Percentiles rank a stretch among this genome's conserved stretches.
Evolutionary conservation across 2,888 invertebrate species (phyloP).

Genomic region (Drosophila koepferae): DNA sequence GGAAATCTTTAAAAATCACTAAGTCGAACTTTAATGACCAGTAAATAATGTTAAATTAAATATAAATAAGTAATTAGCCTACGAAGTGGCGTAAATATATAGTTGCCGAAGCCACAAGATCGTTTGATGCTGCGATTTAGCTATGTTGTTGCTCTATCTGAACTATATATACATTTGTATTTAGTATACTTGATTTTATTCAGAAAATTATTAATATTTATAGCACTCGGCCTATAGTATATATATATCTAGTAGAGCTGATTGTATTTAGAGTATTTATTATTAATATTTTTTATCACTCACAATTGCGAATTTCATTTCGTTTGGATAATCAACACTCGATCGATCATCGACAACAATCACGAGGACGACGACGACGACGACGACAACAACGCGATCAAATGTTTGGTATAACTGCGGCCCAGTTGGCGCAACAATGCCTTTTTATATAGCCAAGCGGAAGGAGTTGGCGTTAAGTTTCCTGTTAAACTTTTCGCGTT

Average conservation of each 20-base stretch:
- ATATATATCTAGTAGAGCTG: not conserved
- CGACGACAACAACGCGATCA: slow-evolving; percentile 62
- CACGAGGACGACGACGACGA: slow-evolving; percentile 20
- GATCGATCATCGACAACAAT: slow-evolving; percentile 36
- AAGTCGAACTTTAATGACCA: too few relatives aligned
- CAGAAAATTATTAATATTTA: not conserved
- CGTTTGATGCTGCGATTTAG: not conserved
- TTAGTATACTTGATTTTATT: not conserved
- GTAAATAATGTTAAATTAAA: too few relatives aligned
- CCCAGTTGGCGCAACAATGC: slow-evolving; percentile 63
- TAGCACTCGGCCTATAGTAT: not conserved
- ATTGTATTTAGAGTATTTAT: slow-evolving; percentile 5
- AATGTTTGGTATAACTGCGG: slow-evolving; percentile 67
- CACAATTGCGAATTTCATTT: slow-evolving; percentile 70
- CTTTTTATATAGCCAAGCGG: slow-evolving; percentile 79
- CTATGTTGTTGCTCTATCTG: not conserved
- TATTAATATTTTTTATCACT: slow-evolving; percentile 42
- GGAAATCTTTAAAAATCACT: not conserved
- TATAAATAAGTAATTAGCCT: not conserved
- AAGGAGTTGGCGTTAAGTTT: slow-evolving; percentile 72
- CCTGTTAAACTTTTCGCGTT: slow-evolving; percentile 65
- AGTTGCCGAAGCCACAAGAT: not conserved
- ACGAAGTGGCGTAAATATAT: not conserved
- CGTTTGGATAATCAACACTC: slow-evolving; percentile 31
- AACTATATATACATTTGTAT: not conserved